Percentiles rank a stretch among this genome's conserved stretches.
Evolutionary conservation across 2,888 invertebrate species (phyloP).

Genomic region (Sarcophaga caerulescens): DNA sequence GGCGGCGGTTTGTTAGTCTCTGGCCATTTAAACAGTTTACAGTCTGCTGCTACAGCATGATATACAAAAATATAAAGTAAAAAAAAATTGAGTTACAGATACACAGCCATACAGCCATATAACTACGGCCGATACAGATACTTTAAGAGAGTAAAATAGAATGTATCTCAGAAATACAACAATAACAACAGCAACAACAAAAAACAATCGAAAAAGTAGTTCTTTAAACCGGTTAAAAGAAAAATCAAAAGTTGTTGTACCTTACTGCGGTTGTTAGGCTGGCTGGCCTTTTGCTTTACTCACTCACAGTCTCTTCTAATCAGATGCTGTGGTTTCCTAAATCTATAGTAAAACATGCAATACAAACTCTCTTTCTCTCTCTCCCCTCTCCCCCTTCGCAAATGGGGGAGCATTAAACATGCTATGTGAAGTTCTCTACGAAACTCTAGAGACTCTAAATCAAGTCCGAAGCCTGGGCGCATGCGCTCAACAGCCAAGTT

Average conservation of each 20-base stretch:
- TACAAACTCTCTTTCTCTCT: slow-evolving; percentile 4
- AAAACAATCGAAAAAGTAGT: slow-evolving; percentile 66
- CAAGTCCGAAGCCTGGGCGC: slow-evolving; percentile 8
- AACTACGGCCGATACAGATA: neutral
- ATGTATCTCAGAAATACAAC: slow-evolving; percentile 13
- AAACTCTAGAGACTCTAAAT: neutral
- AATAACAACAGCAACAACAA: neutral
- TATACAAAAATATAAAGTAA: neutral
- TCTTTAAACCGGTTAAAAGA: slow-evolving; percentile 68
- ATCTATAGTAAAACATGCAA: neutral
- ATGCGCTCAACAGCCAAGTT: slow-evolving; percentile 22
- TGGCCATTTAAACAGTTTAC: neutral
- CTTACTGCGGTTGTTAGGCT: neutral
- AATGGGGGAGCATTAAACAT: neutral
- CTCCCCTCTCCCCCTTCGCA: neutral
- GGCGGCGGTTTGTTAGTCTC: neutral
- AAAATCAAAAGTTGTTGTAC: slow-evolving; percentile 67
- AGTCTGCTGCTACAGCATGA: neutral
- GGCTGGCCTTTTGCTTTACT: slow-evolving; percentile 27
- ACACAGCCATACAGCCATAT: neutral
- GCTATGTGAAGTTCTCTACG: slow-evolving; percentile 9
- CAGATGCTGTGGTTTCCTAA: slow-evolving; percentile 43
- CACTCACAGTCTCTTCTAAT: neutral
- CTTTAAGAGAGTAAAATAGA: neutral
- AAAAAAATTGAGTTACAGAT: neutral